Percentiles rank a stretch among this genome's conserved stretches.
These are phyloP conservation scores for Hirtodrosophila trivittata DNA, from an alignment of 2,888 invertebrate genomes.

Conservation along the genomic window DNA sequence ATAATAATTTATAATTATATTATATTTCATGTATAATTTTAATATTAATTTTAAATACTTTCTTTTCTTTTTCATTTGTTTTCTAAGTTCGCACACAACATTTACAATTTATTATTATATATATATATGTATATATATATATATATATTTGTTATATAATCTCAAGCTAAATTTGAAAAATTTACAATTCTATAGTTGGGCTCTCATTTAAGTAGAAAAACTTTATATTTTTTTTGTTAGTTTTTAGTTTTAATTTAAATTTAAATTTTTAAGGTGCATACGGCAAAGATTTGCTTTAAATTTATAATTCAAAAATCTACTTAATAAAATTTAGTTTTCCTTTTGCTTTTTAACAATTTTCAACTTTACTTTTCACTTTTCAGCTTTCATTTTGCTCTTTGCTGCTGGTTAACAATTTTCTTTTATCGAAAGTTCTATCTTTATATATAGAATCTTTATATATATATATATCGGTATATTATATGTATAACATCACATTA, in stretches of 20 bases:
- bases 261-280: conserved; percentile 27
- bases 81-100: conserved; percentile 57
- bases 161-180: conserved; percentile 56
- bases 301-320: conserved; percentile 78
- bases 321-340: conserved; percentile 71
- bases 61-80: conserved; percentile 14
- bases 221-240: too few relatives aligned
- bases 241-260: too few relatives aligned
- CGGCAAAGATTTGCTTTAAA: conserved; percentile 48
- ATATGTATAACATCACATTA: conserved; percentile 81
- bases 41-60: conserved; percentile 14
- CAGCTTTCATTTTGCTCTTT: conserved; percentile 57
- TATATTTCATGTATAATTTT: background rate
- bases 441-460: conserved; percentile 39
- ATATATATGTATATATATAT: conserved; percentile 1
- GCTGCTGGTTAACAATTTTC: conserved; percentile 18
- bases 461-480: conserved; percentile 35
- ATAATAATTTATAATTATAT: conserved; percentile 1
- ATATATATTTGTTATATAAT: conserved; percentile 29
- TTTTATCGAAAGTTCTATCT: conserved; percentile 20
- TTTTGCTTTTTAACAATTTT: too few relatives aligned
- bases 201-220: conserved; percentile 51
- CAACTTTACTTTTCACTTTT: conserved; percentile 56
- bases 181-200: conserved; percentile 54
- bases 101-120: conserved; percentile 40